Conservation (phyloP, 2,797 vertebrate genomes). For the Pyrrhura leucotis region DNA sequence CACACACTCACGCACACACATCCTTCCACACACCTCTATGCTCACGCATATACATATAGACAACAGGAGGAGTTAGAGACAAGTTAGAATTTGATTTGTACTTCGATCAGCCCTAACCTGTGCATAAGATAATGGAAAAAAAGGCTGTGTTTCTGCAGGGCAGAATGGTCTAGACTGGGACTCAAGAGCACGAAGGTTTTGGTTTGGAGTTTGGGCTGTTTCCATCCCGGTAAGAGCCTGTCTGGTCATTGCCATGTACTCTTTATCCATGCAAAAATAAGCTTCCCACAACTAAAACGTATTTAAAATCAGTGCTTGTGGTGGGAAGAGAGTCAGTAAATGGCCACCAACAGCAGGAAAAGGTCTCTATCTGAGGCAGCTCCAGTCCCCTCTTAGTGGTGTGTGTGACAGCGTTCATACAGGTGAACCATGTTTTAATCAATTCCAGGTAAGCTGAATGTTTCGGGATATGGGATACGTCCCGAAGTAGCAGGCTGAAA, state of each 20-base stretch:
- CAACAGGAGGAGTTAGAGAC: slow-evolving; percentile 94
- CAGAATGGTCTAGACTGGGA: slow-evolving; percentile 61
- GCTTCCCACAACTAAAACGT: slow-evolving; percentile 74
- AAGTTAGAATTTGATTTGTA: slow-evolving; percentile 86
- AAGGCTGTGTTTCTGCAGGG: slow-evolving; percentile 66
- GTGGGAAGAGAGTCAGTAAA: slow-evolving; percentile 73
- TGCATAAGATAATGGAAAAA: slow-evolving; percentile 70
- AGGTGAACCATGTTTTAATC: background rate
- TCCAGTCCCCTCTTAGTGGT: slow-evolving; percentile 64
- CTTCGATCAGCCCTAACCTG: slow-evolving; percentile 78
- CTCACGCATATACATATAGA: slow-evolving; percentile 84
- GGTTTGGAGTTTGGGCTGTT: slow-evolving; percentile 71
- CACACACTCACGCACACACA: slow-evolving; percentile 78
- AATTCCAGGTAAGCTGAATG: background rate
- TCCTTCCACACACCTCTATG: slow-evolving; percentile 80
- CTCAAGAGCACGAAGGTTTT: slow-evolving; percentile 59
- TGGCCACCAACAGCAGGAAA: slow-evolving; percentile 47
- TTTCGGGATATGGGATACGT: background rate
- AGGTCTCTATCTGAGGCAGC: slow-evolving; percentile 56
- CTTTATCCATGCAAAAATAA: slow-evolving; percentile 63
- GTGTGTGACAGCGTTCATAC: slow-evolving; percentile 59
- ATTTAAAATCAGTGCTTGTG: slow-evolving; percentile 75
- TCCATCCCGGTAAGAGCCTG: slow-evolving; percentile 56
- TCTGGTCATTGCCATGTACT: slow-evolving; percentile 54
- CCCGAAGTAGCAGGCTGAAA: slow-evolving; percentile 52